Evolutionary conservation across 2,888 invertebrate species (phyloP).

Genomic region (Standfussiana lucernea): DNA sequence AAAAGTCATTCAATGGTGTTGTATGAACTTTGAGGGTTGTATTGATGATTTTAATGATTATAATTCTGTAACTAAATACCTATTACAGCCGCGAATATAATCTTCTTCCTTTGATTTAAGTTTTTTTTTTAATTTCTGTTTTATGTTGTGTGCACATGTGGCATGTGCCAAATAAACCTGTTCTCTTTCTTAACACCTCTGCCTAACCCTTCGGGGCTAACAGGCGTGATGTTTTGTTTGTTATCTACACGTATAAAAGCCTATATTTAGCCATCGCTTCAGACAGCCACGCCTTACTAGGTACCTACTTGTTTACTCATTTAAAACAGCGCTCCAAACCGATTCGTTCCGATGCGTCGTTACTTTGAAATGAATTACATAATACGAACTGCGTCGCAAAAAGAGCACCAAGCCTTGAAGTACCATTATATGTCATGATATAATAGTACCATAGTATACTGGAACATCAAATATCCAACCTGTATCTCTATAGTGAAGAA

Average conservation of each 20-base stretch:
- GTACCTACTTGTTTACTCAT: conserved; percentile 27
- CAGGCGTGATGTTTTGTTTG: neutral
- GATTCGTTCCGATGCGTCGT: conserved; percentile 42
- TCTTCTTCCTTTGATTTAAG: too few relatives aligned
- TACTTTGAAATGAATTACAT: conserved; percentile 38
- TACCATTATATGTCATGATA: conserved; percentile 22
- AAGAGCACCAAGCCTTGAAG: conserved; percentile 35
- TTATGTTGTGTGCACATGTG: neutral
- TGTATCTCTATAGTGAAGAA: neutral
- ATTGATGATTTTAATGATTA: too few relatives aligned
- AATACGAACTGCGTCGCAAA: conserved; percentile 49
- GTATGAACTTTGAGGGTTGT: too few relatives aligned
- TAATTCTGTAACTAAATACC: too few relatives aligned
- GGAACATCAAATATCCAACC: neutral
- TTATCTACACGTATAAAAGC: neutral
- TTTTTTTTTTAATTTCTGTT: too few relatives aligned
- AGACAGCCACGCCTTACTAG: neutral
- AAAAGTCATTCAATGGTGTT: too few relatives aligned
- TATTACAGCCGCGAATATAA: neutral
- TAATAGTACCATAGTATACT: conserved; percentile 12
- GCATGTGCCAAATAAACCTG: neutral
- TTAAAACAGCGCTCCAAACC: conserved; percentile 32
- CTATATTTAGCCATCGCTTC: neutral
- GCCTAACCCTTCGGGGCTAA: neutral
- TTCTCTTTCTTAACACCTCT: neutral